These are phyloP conservation scores for Pachyseris speciosa DNA, from an alignment of 64 coral and sea anemone species.

Conservation along the genomic window DNA sequence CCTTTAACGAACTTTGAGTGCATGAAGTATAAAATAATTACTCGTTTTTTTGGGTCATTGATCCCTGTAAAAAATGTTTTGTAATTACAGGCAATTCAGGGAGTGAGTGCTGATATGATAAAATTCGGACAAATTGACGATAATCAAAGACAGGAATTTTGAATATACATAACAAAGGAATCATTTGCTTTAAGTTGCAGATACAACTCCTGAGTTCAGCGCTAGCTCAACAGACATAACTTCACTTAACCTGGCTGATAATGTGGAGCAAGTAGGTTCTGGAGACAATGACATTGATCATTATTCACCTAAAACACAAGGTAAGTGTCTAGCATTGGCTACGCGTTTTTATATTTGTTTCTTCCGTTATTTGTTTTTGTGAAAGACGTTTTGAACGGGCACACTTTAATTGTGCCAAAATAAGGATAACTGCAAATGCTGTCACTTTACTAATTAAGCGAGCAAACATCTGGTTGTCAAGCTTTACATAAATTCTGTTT, in stretches of 20 bases:
- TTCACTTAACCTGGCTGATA: background rate
- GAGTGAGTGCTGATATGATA: background rate
- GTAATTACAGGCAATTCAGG: background rate
- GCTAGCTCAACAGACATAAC: slow-evolving; percentile 3
- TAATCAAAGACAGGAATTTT: slow-evolving; percentile 1
- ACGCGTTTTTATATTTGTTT: background rate
- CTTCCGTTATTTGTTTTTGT: background rate
- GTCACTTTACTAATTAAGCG: background rate
- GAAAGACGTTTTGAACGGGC: background rate
- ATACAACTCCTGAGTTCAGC: background rate
- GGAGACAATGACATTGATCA: background rate
- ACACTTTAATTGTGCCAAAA: background rate
- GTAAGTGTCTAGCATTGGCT: background rate
- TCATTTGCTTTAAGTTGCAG: background rate
- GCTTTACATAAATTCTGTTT: background rate
- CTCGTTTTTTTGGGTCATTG: background rate
- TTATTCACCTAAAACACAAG: slow-evolving; percentile 6
- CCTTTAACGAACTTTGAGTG: background rate
- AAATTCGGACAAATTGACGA: background rate
- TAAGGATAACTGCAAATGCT: slow-evolving; percentile 2
- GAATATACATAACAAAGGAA: background rate
- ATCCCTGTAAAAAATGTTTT: background rate
- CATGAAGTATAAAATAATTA: background rate
- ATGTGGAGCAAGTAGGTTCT: background rate
- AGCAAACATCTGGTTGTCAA: background rate